phyloP scores from a whole-genome alignment of 2,113 vertebrate species.

The Micromys minutus region DNA sequence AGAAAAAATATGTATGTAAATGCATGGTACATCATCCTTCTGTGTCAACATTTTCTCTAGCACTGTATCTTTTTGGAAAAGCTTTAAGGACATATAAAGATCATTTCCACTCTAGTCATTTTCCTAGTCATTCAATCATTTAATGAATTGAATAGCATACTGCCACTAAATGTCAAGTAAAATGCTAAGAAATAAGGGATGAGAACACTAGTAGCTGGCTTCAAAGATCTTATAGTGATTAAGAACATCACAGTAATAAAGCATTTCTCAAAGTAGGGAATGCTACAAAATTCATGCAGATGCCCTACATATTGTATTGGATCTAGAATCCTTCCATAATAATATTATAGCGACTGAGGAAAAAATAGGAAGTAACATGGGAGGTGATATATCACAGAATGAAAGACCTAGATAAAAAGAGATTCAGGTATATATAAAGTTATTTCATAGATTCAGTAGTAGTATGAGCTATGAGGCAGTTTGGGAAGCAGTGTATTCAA shows the following conservation, averaged over 20 bases:
- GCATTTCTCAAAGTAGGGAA: background rate
- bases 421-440: rapidly evolving
- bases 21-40: background rate
- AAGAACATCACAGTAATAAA: background rate
- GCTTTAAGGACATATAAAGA: background rate
- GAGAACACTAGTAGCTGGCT: background rate
- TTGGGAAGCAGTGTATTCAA: rapidly evolving
- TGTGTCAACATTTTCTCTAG: background rate
- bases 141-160: background rate
- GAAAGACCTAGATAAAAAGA: background rate
- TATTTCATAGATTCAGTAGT: background rate
- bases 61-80: background rate
- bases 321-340: background rate
- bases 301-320: rapidly evolving
- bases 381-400: rapidly evolving
- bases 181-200: background rate
- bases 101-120: background rate
- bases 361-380: too few species aligned
- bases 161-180: background rate
- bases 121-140: background rate
- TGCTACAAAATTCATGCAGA: background rate
- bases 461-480: rapidly evolving
- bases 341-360: background rate
- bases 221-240: background rate
- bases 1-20: background rate